phyloP scores from a whole-genome alignment of 2,113 vertebrate species.

The Zapus hudsonius region DNA sequence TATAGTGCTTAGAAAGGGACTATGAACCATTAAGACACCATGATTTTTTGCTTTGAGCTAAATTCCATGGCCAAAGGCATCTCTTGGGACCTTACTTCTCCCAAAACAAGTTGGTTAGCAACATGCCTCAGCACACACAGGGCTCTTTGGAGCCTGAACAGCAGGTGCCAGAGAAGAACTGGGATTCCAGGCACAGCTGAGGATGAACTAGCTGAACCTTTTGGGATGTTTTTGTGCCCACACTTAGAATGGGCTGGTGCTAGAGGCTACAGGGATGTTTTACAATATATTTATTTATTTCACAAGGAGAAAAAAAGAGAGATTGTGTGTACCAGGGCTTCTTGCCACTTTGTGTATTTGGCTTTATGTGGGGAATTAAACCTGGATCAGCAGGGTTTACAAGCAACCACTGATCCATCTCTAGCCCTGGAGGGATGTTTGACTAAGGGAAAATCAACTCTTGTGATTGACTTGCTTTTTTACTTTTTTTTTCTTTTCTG shows the following conservation, averaged over 20 bases:
- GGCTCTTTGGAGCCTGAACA: not conserved
- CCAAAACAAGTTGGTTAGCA: conserved; percentile 22
- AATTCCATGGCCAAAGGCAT: conserved; percentile 1
- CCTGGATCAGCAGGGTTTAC: too few species aligned
- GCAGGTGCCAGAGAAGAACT: conserved; percentile 16
- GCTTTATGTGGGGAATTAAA: too few species aligned
- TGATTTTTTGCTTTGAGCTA: conserved; percentile 21
- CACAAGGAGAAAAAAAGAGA: too few species aligned
- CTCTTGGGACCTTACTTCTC: not conserved
- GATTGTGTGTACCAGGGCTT: too few species aligned
- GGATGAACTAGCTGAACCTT: not conserved
- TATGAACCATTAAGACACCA: not conserved
- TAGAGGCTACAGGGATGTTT: not conserved
- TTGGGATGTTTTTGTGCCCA: conserved; percentile 46
- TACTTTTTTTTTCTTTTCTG: not conserved
- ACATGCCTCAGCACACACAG: not conserved
- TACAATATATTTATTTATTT: too few species aligned
- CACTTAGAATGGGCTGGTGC: not conserved
- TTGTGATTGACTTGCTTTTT: not conserved
- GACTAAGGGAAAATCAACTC: not conserved
- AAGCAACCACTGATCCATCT: too few species aligned
- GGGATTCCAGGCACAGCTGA: conserved; percentile 38
- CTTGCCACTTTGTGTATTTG: too few species aligned
- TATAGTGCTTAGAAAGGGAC: not conserved
- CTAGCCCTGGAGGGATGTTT: not conserved